Base-by-base conservation (phyloP, 2,888 invertebrate species). In the Mimas tiliae region DNA sequence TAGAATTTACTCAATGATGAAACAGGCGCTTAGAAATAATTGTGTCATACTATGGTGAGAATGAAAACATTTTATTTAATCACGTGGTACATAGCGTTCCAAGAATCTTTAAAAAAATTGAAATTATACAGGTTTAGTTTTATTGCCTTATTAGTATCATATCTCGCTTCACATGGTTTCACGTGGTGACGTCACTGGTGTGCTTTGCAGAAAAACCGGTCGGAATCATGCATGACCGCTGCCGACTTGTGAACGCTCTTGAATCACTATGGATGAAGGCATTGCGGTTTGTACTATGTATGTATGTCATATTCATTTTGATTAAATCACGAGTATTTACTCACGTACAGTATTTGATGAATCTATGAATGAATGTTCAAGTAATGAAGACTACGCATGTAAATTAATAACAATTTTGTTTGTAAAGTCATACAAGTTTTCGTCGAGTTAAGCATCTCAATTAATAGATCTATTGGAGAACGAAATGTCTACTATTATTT, bases 171-270 rank as follows among this genome's bases (percentile, higher is more conserved):
- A 78, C 73, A 78, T 77, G 72, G 78, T 79, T 79, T 76, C 76
- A 78, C 71, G 73, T 67, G 71, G 70, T 91, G 90, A 91, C 91
- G 90, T 91, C 91, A 91, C 70, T 68, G 68, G 72, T 70, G 74
- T 76, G 76, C 74, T 73, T 76, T 78, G 87, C 86, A 87, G 85
- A 84, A 87, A 88, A 92, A 92, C 92, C 91, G 89, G 92, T 91
- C 78, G 74, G 80, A 81, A 79, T 87, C 83, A 88, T 83, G 86
- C 84, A 81, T 83, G 86, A 89, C 88, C 87, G 86, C 85, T 80
- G 82, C 74, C 75, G 76, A 85, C 85, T 88, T 88, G 90, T 88
- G 85, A 80, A 82, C 81, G 79, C 77, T 84, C 84, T 85, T 88
- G 88, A 89, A 85, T 91, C 88, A 88, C 72, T 72, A 72, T 75